A percentile compares a stretch with the other conserved stretches of the same genome.
These are phyloP conservation scores for Agrotis ipsilon DNA, from an alignment of 2,888 invertebrate genomes.

Conservation along the genomic window DNA sequence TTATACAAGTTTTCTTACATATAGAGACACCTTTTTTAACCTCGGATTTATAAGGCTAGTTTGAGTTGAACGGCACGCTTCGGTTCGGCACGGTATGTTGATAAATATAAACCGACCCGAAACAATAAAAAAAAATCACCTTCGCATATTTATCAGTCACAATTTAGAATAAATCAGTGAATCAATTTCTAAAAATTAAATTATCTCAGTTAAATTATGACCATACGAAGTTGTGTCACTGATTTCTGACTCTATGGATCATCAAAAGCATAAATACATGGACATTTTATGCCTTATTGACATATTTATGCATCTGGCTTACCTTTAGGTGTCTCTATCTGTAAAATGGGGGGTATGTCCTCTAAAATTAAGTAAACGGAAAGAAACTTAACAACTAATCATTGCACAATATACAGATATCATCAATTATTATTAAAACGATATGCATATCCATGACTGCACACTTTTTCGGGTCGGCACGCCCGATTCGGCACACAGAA, in stretches of 20 bases:
- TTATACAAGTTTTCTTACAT: constrained; percentile 67
- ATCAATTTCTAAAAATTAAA: constrained; percentile 15
- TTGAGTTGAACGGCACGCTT: neutral
- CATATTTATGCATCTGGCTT: constrained; percentile 45
- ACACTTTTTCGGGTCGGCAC: constrained; percentile 3
- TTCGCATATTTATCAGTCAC: neutral
- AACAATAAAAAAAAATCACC: no score
- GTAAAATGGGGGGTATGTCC: constrained; percentile 75
- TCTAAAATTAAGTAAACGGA: constrained; percentile 68
- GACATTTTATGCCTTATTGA: constrained; percentile 49
- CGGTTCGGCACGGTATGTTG: neutral
- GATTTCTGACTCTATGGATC: neutral
- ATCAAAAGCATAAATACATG: constrained; percentile 51
- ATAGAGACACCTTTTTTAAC: constrained; percentile 65
- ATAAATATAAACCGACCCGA: no score
- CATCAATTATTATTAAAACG: constrained; percentile 63
- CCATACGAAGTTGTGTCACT: constrained; percentile 10
- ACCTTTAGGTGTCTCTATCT: constrained; percentile 62
- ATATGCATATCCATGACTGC: constrained; percentile 50
- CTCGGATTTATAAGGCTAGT: neutral
- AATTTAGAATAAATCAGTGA: constrained; percentile 26
- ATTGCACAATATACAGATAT: constrained; percentile 81
- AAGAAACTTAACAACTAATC: constrained; percentile 69
- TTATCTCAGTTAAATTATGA: constrained; percentile 6
- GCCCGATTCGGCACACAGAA: neutral